A percentile compares a stretch with the other conserved stretches of the same genome.
phyloP scores from a whole-genome alignment of 2,113 vertebrate species.

The Proterorhinus semilunaris region DNA sequence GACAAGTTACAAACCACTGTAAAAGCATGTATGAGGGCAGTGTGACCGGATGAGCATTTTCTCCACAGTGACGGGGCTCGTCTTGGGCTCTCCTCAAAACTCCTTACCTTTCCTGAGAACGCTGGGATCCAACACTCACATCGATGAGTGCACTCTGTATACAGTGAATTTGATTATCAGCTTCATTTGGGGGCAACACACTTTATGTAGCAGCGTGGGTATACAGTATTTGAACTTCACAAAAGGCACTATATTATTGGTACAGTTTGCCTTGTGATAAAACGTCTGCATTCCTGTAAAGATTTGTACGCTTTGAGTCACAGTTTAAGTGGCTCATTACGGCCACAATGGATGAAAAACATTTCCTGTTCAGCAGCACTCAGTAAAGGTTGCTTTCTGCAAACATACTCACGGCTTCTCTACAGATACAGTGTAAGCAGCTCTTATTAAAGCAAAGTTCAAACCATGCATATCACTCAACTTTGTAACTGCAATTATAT shows the following conservation, averaged over 20 bases:
- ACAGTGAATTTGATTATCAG: neutral
- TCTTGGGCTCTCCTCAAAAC: slow-evolving; percentile 45
- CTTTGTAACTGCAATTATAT: slow-evolving; percentile 60
- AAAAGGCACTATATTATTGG: slow-evolving; percentile 59
- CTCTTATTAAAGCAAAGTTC: slow-evolving; percentile 69
- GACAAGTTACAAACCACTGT: neutral
- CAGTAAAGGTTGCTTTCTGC: slow-evolving; percentile 37
- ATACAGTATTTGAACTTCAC: slow-evolving; percentile 44
- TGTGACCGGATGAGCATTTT: slow-evolving; percentile 58
- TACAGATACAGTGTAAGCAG: slow-evolving; percentile 51
- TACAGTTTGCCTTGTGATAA: slow-evolving; percentile 54
- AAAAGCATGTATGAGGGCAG: slow-evolving; percentile 49
- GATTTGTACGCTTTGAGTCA: slow-evolving; percentile 8
- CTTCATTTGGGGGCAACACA: neutral
- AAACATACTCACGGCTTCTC: slow-evolving; percentile 55
- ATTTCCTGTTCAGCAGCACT: slow-evolving; percentile 16
- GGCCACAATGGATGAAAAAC: neutral
- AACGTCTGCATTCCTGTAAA: slow-evolving; percentile 24
- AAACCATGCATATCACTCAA: slow-evolving; percentile 73
- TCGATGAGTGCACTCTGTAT: slow-evolving; percentile 12
- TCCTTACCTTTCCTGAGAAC: slow-evolving; percentile 90
- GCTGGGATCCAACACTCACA: slow-evolving; percentile 37
- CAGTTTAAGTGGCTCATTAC: neutral
- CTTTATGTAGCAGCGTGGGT: slow-evolving; percentile 42
- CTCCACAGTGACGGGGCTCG: slow-evolving; percentile 53